Conservation (phyloP, 2,888 invertebrate genomes). For the Halocaridina rubra region DNA sequence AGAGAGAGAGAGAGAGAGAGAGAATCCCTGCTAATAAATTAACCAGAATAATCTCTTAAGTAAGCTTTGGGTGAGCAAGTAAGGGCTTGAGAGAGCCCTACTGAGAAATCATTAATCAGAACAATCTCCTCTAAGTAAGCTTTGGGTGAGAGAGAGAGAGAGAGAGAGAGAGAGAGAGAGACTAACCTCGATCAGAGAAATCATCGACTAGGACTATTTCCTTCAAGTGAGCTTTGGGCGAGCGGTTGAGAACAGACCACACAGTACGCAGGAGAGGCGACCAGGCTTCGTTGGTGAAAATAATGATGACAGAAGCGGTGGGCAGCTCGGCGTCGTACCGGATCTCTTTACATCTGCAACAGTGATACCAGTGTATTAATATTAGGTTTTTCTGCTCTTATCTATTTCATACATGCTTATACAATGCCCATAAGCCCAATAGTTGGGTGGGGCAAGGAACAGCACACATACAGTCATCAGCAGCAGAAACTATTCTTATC, state of each 20-base stretch:
- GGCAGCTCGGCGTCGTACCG: constrained; percentile 71
- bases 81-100: no score
- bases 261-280: constrained; percentile 85
- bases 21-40: background rate
- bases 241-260: constrained; percentile 88
- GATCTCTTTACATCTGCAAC: constrained; percentile 41
- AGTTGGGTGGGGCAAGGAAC: background rate
- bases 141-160: constrained; percentile 65
- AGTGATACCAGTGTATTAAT: background rate
- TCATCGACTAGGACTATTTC: constrained; percentile 78
- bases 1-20: background rate
- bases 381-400: background rate
- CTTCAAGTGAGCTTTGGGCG: constrained; percentile 78
- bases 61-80: no score
- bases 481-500: background rate
- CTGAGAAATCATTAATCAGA: constrained; percentile 73
- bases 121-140: constrained; percentile 83
- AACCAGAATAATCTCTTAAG: background rate
- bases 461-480: background rate
- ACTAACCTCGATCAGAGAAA: constrained; percentile 69
- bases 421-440: background rate
- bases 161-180: background rate
- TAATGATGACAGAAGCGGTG: constrained; percentile 82
- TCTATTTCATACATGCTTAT: background rate
- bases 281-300: constrained; percentile 92